Conservation (phyloP, 2,797 vertebrate genomes). For the Synaphobranchus kaupii region DNA sequence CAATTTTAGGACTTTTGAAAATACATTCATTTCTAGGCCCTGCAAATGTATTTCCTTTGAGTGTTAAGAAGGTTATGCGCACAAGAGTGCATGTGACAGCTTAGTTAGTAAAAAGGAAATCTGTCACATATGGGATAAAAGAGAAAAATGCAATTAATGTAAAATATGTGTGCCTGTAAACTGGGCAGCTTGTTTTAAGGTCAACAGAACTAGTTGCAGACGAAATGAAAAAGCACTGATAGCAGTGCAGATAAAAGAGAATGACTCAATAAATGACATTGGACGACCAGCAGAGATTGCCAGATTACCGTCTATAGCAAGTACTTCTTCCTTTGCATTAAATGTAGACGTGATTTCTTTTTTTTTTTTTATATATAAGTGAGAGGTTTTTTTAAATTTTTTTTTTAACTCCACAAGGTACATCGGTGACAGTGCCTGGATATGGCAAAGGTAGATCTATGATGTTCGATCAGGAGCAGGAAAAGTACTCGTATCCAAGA, state of each 20-base stretch:
- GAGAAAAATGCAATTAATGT: constrained; percentile 4
- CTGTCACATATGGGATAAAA: not conserved
- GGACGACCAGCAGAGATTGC: not conserved
- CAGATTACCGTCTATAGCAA: constrained; percentile 6
- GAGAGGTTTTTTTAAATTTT: not conserved
- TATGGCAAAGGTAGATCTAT: not conserved
- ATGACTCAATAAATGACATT: constrained; percentile 16
- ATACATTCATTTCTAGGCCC: not conserved
- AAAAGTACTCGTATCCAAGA: not conserved
- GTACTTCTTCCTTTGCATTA: not conserved
- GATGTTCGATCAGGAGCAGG: not conserved
- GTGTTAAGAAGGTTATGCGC: not conserved
- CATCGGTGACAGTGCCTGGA: not conserved
- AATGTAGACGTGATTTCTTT: not conserved
- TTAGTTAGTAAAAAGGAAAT: not conserved
- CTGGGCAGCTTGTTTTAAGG: constrained; percentile 9
- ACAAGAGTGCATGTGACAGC: not conserved
- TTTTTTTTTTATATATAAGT: too few relatives aligned
- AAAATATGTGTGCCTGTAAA: not conserved
- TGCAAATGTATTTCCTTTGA: not conserved
- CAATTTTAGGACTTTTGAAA: not conserved
- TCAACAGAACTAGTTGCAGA: constrained; percentile 15
- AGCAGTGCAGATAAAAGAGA: not conserved
- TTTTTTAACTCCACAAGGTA: not conserved
- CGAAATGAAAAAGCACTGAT: constrained; percentile 2